Evolutionary conservation across 1,140 invertebrate species (phyloP).

Genomic region (Conus betulinus): DNA sequence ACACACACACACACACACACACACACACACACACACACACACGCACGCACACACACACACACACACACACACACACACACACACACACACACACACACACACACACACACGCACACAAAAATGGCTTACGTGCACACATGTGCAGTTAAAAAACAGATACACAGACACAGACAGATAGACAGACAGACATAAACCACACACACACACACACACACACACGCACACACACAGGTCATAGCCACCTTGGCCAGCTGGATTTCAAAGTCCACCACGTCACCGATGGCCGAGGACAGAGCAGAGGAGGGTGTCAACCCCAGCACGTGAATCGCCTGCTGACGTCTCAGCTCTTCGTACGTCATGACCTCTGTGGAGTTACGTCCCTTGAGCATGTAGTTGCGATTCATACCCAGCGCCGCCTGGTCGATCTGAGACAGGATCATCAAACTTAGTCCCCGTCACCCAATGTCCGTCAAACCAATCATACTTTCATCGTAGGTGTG

Average conservation of each 20-base stretch:
- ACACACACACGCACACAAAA: too few species aligned
- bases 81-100: too few species aligned
- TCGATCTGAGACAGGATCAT: not conserved
- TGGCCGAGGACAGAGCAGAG: not conserved
- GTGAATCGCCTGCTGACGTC: not conserved
- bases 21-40: too few species aligned
- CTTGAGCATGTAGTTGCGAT: not conserved
- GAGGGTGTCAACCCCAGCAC: conserved; percentile 10
- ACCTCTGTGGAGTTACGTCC: conserved; percentile 17
- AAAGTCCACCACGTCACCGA: conserved; percentile 45
- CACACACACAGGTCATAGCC: conserved; percentile 11
- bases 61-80: too few species aligned
- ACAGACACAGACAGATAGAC: too few species aligned
- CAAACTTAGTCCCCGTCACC: too few species aligned
- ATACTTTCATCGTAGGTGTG: too few species aligned
- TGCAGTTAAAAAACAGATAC: too few species aligned
- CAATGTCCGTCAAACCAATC: too few species aligned
- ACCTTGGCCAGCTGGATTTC: conserved; percentile 48
- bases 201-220: conserved; percentile 10
- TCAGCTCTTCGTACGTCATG: not conserved
- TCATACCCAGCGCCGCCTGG: not conserved
- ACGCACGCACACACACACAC: too few species aligned
- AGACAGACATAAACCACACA: not conserved
- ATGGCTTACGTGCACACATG: too few species aligned
- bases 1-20: too few species aligned